Percentiles rank a stretch among this genome's conserved stretches.
Conservation (phyloP, 2,888 invertebrate species). For the Eristalis pertinax region DNA sequence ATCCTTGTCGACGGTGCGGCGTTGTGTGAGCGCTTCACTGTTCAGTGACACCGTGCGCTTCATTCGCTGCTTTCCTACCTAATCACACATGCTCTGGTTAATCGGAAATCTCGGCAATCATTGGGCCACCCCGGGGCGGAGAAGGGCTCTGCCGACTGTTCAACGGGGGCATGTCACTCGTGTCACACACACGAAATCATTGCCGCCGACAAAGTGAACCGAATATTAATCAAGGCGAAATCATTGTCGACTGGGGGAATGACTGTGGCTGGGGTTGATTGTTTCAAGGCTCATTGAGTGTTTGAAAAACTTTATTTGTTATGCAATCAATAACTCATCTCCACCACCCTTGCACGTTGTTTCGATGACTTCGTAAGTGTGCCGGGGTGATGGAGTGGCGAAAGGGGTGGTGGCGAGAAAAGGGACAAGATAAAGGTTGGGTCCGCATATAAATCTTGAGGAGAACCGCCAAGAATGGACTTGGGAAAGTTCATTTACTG, state of each 20-base stretch:
- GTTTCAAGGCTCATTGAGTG: constrained; percentile 1
- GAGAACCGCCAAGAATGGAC: constrained; percentile 8
- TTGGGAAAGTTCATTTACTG: constrained; percentile 23
- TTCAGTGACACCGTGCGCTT: background rate
- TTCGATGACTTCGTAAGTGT: background rate
- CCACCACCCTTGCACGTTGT: background rate
- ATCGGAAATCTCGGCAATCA: constrained; percentile 10
- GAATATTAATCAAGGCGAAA: constrained; percentile 14
- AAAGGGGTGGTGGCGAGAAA: background rate
- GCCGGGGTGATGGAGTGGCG: too few relatives aligned
- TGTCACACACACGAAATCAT: background rate
- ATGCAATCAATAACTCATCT: constrained; percentile 20
- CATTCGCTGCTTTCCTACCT: background rate
- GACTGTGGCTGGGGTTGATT: background rate
- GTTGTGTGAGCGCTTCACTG: background rate
- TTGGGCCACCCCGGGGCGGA: background rate
- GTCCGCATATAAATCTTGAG: constrained; percentile 29
- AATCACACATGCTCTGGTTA: constrained; percentile 18
- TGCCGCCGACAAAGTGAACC: background rate
- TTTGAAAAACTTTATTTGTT: background rate
- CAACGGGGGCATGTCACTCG: background rate
- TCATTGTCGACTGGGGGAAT: background rate
- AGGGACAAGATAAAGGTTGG: background rate
- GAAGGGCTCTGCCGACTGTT: too few relatives aligned
- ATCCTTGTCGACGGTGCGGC: background rate